phyloP scores from a whole-genome alignment of 2,888 invertebrate genomes.

The Drosophila gaucha region DNA sequence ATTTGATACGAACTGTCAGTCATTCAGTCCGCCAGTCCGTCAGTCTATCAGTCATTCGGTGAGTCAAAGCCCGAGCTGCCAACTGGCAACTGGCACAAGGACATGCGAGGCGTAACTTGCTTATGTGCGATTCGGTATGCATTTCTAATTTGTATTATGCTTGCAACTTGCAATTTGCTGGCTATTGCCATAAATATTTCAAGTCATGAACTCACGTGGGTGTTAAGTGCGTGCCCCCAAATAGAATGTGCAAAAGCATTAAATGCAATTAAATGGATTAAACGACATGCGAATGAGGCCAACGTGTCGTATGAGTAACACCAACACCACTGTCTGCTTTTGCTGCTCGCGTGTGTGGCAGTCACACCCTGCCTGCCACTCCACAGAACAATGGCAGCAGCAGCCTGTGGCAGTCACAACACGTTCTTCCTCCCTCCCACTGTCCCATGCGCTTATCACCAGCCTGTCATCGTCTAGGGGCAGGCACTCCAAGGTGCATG shows the following conservation, averaged over 20 bases:
- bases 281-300: slow-evolving; percentile 49
- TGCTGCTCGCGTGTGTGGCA: slow-evolving; percentile 17
- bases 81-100: slow-evolving; percentile 67
- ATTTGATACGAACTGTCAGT: slow-evolving; percentile 67
- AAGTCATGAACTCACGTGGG: slow-evolving; percentile 10
- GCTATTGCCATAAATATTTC: slow-evolving; percentile 51
- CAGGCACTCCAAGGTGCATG: slow-evolving; percentile 62
- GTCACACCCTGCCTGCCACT: slow-evolving; percentile 20
- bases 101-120: slow-evolving; percentile 53
- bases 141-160: slow-evolving; percentile 72
- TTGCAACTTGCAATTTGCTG: slow-evolving; percentile 53
- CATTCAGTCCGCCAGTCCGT: slow-evolving; percentile 31
- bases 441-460: slow-evolving; percentile 59
- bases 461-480: slow-evolving; percentile 63
- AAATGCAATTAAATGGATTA: slow-evolving; percentile 73
- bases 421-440: slow-evolving; percentile 15
- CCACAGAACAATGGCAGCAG: slow-evolving; percentile 54
- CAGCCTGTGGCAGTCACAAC: slow-evolving; percentile 60
- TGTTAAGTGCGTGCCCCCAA: slow-evolving; percentile 32
- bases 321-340: background rate
- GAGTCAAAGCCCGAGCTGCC: slow-evolving; percentile 26
- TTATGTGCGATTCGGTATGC: slow-evolving; percentile 62
- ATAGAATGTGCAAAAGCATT: slow-evolving; percentile 28
- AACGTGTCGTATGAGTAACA: slow-evolving; percentile 45
- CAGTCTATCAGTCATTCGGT: slow-evolving; percentile 17